Evolutionary conservation across 2,113 vertebrate genomes (phyloP).

Genomic region (Lagenorhynchus albirostris): DNA sequence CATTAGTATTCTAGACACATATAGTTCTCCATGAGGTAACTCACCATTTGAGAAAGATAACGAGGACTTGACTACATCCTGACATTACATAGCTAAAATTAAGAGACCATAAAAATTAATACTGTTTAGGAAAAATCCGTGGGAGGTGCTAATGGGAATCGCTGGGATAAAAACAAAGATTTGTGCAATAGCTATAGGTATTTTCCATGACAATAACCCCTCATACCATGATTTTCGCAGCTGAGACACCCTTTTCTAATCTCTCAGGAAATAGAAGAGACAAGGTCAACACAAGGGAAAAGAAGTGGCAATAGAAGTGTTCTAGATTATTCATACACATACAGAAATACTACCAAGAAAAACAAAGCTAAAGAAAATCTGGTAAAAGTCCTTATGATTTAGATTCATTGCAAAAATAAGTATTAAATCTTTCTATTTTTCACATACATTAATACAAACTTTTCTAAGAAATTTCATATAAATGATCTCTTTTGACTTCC

Average conservation of each 20-base stretch:
- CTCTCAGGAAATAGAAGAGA: not conserved
- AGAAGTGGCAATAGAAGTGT: not conserved
- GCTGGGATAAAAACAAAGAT: not conserved
- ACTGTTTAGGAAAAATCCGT: not conserved
- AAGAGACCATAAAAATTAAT: not conserved
- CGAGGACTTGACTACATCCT: not conserved
- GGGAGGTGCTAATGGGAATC: not conserved
- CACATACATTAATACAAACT: not conserved
- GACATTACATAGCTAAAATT: not conserved
- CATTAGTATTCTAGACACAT: not conserved
- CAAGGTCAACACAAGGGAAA: not conserved
- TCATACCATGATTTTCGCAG: not conserved
- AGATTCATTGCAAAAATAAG: not conserved
- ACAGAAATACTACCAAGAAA: not conserved
- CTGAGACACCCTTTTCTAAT: not conserved
- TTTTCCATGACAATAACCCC: not conserved
- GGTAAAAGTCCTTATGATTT: not conserved
- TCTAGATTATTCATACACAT: not conserved
- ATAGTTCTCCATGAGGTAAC: not conserved
- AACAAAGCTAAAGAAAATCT: not conserved
- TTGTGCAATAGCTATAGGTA: not conserved
- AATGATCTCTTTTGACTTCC: not conserved
- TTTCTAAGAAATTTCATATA: not conserved
- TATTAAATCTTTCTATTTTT: not conserved
- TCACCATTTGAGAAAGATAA: not conserved